These are phyloP conservation scores for Platerodrilus igneus DNA, from an alignment of 2,888 invertebrate species.

Conservation along the genomic window DNA sequence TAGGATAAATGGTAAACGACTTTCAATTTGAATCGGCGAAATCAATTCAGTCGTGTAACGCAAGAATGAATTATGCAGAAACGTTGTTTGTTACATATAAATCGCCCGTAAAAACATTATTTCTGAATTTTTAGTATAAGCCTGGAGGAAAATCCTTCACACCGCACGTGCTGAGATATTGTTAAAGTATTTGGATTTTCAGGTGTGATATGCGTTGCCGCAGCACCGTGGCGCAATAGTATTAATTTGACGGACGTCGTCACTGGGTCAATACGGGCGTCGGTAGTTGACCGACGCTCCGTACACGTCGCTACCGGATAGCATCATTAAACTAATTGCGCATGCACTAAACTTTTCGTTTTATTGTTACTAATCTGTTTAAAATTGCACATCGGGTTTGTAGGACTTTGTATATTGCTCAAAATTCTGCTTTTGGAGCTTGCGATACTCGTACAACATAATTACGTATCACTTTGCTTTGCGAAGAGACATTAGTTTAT, in stretches of 20 bases:
- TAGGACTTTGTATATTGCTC: too few relatives aligned
- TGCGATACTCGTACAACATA: too few relatives aligned
- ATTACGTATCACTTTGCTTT: too few relatives aligned
- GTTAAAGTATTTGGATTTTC: conserved; percentile 9
- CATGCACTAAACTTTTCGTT: conserved; percentile 31
- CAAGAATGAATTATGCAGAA: conserved; percentile 30
- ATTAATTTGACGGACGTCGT: conserved; percentile 29
- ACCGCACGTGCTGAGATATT: conserved; percentile 9
- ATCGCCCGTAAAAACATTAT: conserved; percentile 17
- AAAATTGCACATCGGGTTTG: conserved; percentile 37
- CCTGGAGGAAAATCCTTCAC: conserved; percentile 13
- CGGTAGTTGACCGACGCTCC: conserved; percentile 36
- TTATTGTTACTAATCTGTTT: conserved; percentile 29
- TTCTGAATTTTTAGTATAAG: too few relatives aligned
- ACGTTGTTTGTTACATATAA: conserved; percentile 18
- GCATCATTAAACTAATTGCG: conserved; percentile 33
- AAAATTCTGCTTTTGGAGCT: too few relatives aligned
- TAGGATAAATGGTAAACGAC: conserved; percentile 30
- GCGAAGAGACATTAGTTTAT: too few relatives aligned
- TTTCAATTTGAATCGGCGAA: conserved; percentile 28
- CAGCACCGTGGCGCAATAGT: conserved; percentile 34
- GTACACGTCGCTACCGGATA: conserved; percentile 36
- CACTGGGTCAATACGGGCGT: conserved; percentile 38
- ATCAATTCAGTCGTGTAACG: conserved; percentile 29
- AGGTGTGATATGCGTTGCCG: conserved; percentile 16